Percentiles rank a stretch among this genome's conserved stretches.
phyloP scores from a whole-genome alignment of 2,113 vertebrate genomes.

The Sminthopsis crassicaudata region DNA sequence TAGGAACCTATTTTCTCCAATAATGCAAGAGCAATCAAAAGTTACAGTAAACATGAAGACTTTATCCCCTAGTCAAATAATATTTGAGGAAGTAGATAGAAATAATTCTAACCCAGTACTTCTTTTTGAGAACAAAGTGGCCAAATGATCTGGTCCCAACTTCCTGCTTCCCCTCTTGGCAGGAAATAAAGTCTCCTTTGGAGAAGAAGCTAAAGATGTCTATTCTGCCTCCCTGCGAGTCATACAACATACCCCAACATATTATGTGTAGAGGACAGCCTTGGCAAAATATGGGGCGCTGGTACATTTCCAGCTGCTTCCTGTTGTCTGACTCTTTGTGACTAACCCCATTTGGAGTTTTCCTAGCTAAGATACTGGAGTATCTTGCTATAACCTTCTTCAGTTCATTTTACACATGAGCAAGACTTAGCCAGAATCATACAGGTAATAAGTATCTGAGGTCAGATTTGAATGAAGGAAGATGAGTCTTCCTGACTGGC shows the following conservation, averaged over 20 bases:
- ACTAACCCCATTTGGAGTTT: not conserved
- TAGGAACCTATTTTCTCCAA: not conserved
- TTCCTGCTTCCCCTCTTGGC: not conserved
- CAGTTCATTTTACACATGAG: not conserved
- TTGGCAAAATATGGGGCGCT: not conserved
- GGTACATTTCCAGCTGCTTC: not conserved
- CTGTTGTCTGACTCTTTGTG: not conserved
- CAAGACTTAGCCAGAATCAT: not conserved
- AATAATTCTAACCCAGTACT: not conserved
- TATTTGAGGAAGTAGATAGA: not conserved
- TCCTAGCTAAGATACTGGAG: not conserved
- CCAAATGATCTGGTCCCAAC: not conserved
- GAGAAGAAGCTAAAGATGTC: not conserved
- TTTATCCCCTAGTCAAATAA: not conserved
- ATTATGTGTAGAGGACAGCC: not conserved
- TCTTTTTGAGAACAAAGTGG: not conserved
- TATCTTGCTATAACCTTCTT: not conserved
- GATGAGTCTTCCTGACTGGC: not conserved
- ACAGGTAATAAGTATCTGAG: not conserved
- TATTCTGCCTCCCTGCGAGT: not conserved
- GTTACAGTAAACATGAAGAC: not conserved
- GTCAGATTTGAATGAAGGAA: not conserved
- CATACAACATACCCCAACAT: not conserved
- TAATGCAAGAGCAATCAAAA: not conserved
- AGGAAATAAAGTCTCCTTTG: not conserved